phyloP scores from a whole-genome alignment of 1,140 invertebrate species.

The Phocides pigmalion region DNA sequence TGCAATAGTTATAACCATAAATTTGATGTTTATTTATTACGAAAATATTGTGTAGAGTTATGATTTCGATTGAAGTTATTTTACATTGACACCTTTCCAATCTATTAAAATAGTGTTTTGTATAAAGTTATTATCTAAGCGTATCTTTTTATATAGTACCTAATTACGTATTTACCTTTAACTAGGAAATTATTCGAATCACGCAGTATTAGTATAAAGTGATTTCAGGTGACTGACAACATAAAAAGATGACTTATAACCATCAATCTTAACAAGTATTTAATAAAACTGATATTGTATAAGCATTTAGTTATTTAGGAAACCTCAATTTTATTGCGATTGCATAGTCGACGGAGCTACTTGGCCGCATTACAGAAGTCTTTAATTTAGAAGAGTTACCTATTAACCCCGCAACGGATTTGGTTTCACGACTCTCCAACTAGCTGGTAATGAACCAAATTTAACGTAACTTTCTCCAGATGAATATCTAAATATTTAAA shows the following conservation, averaged over 20 bases:
- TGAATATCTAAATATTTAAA: constrained; percentile 79
- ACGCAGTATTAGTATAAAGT: too few species aligned
- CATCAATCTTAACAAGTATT: background rate
- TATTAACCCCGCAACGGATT: constrained; percentile 48
- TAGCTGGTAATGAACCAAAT: constrained; percentile 68
- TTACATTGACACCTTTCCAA: constrained; percentile 4
- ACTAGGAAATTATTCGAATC: too few species aligned
- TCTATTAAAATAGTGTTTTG: background rate
- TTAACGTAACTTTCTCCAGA: constrained; percentile 75
- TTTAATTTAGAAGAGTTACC: constrained; percentile 33
- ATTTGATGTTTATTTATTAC: constrained; percentile 8
- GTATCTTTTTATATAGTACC: background rate
- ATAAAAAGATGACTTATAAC: too few species aligned
- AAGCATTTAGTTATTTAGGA: background rate
- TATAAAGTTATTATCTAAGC: background rate
- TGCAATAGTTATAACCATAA: constrained; percentile 12
- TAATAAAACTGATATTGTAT: background rate
- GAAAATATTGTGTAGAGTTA: constrained; percentile 6
- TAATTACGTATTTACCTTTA: too few species aligned
- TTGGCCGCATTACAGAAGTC: constrained; percentile 8
- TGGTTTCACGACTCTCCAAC: constrained; percentile 55
- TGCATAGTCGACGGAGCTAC: background rate
- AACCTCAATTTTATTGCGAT: constrained; percentile 9
- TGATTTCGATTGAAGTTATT: background rate
- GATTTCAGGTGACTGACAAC: too few species aligned